Evolutionary conservation across 2,888 invertebrate genomes (phyloP), one percentile per base, ranked within the genome.

Genomic region (Morinoia aosen): DNA sequence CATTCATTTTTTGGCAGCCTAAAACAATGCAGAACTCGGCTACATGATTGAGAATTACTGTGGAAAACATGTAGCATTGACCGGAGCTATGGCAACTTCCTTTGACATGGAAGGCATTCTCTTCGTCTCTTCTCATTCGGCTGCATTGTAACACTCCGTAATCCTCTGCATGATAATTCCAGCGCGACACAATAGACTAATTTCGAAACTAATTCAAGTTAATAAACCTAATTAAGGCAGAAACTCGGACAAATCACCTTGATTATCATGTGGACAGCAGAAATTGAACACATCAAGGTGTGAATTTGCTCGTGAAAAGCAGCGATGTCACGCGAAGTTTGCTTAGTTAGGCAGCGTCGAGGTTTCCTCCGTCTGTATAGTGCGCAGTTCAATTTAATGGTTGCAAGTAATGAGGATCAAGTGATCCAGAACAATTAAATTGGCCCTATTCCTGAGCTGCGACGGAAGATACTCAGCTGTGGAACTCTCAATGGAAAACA

Each of bases 241-340:
- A 93, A 93, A 93, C 93, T 93, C 93, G 93, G 58, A 93, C 93
- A 93, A 93, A 93, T 93, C 57, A 93, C 93, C 93, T 93, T 93
- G 93, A 93, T 93, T 93, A 93, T 93, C 57, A 93, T 93, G 93
- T 93, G 93, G 93, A 93, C 93, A 93, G 57, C 93, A 93, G 93
- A 33, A 57, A 93, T 57, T 93, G 93, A 93, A 57, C 93, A 93
- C 93, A 93, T 93, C 93, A 57, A 8, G 93, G 93, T 57, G 93
- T 57, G 57, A 93, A 93, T 56, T 93, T 57, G 57, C 57, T 57
- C 93, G 57, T 93, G 93, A 93, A 93, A 93, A 93, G 93, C 93
- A 57, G 33, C 8, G 25, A 93, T 93, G 93, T 91, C 91, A 56
- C 48, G n/a, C 25, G 33, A 90, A 90, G 90, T 90, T 90, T 90